These are phyloP conservation scores for Lithobates pipiens DNA, from an alignment of 2,797 vertebrate genomes.

Conservation along the genomic window DNA sequence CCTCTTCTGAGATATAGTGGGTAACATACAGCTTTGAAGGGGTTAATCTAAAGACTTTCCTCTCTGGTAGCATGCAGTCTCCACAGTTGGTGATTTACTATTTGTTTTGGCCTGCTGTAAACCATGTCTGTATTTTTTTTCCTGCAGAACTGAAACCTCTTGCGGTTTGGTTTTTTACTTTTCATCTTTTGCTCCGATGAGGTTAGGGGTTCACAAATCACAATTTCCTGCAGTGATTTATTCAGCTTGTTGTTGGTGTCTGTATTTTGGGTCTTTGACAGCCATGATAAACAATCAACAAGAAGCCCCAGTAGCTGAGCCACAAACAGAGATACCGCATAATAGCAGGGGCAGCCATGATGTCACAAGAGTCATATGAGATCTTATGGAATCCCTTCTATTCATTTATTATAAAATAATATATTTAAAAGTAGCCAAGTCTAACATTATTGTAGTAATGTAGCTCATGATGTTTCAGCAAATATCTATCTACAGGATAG, in stretches of 20 bases:
- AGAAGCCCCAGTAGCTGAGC: not conserved
- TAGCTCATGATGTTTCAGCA: not conserved
- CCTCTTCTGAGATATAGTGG: not conserved
- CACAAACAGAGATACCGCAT: not conserved
- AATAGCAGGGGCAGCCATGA: not conserved
- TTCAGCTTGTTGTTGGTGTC: constrained; percentile 6
- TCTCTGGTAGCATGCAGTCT: constrained; percentile 38
- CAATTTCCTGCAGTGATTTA: constrained; percentile 31
- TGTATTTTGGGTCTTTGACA: constrained; percentile 11
- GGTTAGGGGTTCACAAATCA: constrained; percentile 30
- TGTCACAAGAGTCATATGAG: not conserved
- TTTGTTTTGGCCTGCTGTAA: constrained; percentile 31
- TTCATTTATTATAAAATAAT: not conserved
- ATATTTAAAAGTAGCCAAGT: not conserved
- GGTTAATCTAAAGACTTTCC: constrained; percentile 4
- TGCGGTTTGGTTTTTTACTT: constrained; percentile 33
- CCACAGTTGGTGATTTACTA: constrained; percentile 40
- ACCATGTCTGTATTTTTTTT: constrained; percentile 53
- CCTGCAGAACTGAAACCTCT: constrained; percentile 33
- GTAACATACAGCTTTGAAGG: not conserved
- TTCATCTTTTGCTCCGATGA: constrained; percentile 25
- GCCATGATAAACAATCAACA: not conserved
- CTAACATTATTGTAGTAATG: not conserved
- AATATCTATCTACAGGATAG: not conserved
- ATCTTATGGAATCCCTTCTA: not conserved